A percentile compares a stretch with the other conserved stretches of the same genome.
phyloP scores from a whole-genome alignment of 2,113 vertebrate species.

The Carlito syrichta region DNA sequence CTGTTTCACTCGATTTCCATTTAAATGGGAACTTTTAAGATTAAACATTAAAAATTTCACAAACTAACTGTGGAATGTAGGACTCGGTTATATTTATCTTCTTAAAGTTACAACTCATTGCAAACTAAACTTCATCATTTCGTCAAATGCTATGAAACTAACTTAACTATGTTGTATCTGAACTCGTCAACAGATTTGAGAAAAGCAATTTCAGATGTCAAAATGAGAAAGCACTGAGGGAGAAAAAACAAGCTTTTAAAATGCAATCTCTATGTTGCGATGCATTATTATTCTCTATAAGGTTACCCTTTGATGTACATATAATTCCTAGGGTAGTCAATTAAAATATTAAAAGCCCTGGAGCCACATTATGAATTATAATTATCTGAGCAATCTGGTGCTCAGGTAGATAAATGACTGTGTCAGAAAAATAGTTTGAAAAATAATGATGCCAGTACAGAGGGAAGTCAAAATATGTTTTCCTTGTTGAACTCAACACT shows the following conservation, averaged over 20 bases:
- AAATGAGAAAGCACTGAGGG: conserved; percentile 70
- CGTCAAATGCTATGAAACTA: conserved; percentile 59
- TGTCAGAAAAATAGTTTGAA: not conserved
- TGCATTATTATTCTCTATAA: conserved; percentile 49
- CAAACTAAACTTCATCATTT: conserved; percentile 45
- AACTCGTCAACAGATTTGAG: conserved; percentile 59
- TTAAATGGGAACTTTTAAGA: not conserved
- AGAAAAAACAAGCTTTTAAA: not conserved
- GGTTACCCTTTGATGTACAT: conserved; percentile 34
- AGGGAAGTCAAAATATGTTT: not conserved
- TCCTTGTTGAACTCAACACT: not conserved
- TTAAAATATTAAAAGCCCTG: conserved; percentile 55
- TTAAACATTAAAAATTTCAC: not conserved
- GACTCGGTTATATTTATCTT: not conserved
- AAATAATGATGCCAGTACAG: not conserved
- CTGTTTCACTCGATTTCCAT: not conserved
- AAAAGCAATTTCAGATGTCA: conserved; percentile 75
- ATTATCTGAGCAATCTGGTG: conserved; percentile 54
- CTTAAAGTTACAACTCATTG: conserved; percentile 42
- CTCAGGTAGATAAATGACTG: conserved; percentile 1
- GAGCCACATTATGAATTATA: conserved; percentile 47
- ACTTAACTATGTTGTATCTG: conserved; percentile 67
- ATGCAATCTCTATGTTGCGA: not conserved
- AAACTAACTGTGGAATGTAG: not conserved
- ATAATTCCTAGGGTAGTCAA: conserved; percentile 51